These are phyloP conservation scores for Turdus rufiventris DNA, from an alignment of 2,113 vertebrate genomes.

Conservation along the genomic window DNA sequence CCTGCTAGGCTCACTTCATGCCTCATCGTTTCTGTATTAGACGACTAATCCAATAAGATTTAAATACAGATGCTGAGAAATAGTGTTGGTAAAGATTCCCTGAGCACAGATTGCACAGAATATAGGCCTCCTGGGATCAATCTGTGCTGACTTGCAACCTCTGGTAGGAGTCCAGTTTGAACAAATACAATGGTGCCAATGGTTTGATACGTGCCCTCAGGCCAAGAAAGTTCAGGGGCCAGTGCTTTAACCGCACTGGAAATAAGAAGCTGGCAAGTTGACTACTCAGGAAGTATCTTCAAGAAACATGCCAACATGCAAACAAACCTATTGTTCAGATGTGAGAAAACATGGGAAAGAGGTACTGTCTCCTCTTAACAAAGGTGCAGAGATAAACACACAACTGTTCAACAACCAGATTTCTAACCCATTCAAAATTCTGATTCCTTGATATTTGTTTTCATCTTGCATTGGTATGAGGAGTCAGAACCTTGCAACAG, in stretches of 20 bases:
- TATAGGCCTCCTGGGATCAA: neutral
- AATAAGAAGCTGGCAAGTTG: neutral
- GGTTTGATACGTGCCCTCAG: neutral
- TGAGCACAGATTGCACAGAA: neutral
- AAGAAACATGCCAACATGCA: neutral
- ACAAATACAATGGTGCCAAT: neutral
- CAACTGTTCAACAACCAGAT: neutral
- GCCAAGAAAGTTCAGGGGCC: neutral
- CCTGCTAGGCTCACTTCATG: constrained; percentile 56
- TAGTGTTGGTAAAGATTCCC: constrained; percentile 17
- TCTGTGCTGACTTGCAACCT: neutral
- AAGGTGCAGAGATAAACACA: neutral
- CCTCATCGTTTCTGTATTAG: constrained; percentile 30
- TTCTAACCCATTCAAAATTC: neutral
- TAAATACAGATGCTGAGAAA: constrained; percentile 52
- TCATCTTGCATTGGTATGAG: neutral
- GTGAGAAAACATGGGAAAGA: neutral
- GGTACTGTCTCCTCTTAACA: neutral
- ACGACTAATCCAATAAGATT: constrained; percentile 14
- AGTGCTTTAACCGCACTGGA: neutral
- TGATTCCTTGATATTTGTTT: neutral
- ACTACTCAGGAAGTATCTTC: neutral
- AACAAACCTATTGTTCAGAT: neutral
- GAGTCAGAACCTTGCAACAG: neutral
- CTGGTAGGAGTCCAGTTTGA: neutral